Percentiles rank a stretch among this genome's conserved stretches.
Conservation (phyloP, 2,888 invertebrate genomes). For the Ormyrus thymus region DNA sequence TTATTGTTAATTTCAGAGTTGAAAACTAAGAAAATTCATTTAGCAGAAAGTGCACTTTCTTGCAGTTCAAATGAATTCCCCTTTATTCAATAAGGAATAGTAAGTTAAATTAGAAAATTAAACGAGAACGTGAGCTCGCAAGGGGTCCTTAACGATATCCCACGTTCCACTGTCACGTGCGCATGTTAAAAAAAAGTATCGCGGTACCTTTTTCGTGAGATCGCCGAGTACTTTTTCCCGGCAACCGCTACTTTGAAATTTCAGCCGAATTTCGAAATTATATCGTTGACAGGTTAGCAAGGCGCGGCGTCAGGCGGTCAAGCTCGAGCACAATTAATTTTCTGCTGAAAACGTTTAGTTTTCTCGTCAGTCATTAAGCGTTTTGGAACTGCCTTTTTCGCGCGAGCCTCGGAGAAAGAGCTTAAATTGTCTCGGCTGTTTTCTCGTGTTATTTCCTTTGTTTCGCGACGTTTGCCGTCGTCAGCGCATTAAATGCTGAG, state of each 20-base stretch:
- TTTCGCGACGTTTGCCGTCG: constrained; percentile 37
- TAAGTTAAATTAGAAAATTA: no score
- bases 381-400: constrained; percentile 42
- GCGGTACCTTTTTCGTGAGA: no score
- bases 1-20: no score
- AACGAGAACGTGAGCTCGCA: no score
- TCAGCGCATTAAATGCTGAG: constrained; percentile 44
- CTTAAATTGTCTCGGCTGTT: constrained; percentile 29
- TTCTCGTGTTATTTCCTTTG: constrained; percentile 32
- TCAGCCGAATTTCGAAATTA: constrained; percentile 38
- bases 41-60: no score
- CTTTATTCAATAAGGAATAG: no score
- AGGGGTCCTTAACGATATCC: no score
- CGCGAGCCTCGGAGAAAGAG: constrained; percentile 13
- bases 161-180: no score
- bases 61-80: no score
- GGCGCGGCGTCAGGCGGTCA: background rate
- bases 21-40: no score
- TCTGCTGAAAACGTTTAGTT: constrained; percentile 62
- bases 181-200: no score
- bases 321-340: constrained; percentile 64
- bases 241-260: constrained; percentile 20
- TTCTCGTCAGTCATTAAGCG: constrained; percentile 65
- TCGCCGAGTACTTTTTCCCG: background rate
- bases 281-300: constrained; percentile 19